Base-by-base conservation (phyloP, 2,888 invertebrate genomes). In the Aproaerema taeniolella region DNA sequence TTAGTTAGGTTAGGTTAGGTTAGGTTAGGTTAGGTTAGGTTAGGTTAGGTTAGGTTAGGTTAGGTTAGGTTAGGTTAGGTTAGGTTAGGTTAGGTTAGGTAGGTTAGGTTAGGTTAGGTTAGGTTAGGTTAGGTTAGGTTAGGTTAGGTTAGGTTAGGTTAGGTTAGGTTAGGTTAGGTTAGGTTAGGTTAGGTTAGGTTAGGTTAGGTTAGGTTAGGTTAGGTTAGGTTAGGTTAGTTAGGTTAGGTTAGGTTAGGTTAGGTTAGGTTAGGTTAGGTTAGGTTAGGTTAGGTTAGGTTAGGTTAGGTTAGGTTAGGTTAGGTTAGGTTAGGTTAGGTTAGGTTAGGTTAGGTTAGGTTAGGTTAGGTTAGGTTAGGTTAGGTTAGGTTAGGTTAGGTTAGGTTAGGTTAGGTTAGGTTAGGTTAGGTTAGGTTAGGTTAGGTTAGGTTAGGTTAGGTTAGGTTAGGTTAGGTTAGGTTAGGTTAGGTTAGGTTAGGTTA, bases 291-390 rank as follows among this genome's bases (percentile, higher is more conserved):
- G 29, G 39, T 39, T 39, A 39, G 39, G 39, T 39, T 39, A 39
- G 34, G 39, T 39, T 39, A 40, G 40, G 39, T 39, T 39, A 39
- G 39, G 39, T 39, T 39, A 39, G 39, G 39, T 39, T 39, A 39
- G 39, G 39, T 39, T 39, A 39, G 39, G 39, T 39, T 39, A 40
- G 40, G 39, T 39, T 39, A 39, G 34, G 39, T 39, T 39, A 39
- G 39, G 39, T 39, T 39, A 40, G 40, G 39, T 39, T 39, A 39
- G 39, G 39, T 39, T 39, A 40, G 40, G 39, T 39, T 39, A 39
- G 39, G 39, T 39, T 39, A 39, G 39, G 39, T 39, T 39, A 39
- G 39, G 39, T 39, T 38, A 38, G 38, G 38, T 38, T 38, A 39
- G 38, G 38, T 38, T 38, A 38, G 38, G 38, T 38, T 38, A 38